Evolutionary conservation across 2,888 invertebrate species (phyloP).

Genomic region (Chymomyza caudatula): DNA sequence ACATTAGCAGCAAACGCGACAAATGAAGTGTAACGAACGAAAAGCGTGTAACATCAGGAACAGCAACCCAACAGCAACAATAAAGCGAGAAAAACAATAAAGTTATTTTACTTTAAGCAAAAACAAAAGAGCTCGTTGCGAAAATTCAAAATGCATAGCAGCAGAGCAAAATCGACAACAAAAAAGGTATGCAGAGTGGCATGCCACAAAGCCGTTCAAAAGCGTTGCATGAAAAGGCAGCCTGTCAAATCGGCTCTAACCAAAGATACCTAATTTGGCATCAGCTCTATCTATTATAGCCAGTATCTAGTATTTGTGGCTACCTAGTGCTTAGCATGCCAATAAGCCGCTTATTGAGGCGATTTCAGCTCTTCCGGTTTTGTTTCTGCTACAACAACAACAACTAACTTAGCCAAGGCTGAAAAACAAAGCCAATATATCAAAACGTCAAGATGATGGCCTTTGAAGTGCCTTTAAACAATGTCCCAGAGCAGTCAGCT

Average conservation of each 20-base stretch:
- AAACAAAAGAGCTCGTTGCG: too few species aligned
- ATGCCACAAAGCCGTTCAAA: too few species aligned
- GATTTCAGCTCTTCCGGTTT: background rate
- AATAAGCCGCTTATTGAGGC: slow-evolving; percentile 49
- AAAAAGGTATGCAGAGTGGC: too few species aligned
- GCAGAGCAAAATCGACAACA: too few species aligned
- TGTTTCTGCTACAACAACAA: background rate
- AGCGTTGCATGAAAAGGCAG: background rate
- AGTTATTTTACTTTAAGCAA: too few species aligned
- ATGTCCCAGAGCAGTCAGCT: slow-evolving; percentile 5
- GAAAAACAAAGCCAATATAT: slow-evolving; percentile 50
- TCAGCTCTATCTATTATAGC: slow-evolving; percentile 23
- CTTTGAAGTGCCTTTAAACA: slow-evolving; percentile 39
- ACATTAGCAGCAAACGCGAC: slow-evolving; percentile 41
- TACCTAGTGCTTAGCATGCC: slow-evolving; percentile 20
- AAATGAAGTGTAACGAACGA: background rate
- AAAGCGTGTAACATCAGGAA: too few species aligned
- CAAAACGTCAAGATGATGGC: slow-evolving; percentile 59
- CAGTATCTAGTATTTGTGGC: slow-evolving; percentile 6
- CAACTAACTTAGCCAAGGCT: too few species aligned
- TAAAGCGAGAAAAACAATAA: background rate
- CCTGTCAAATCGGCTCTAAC: background rate
- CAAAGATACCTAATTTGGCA: slow-evolving; percentile 43
- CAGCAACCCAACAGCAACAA: too few species aligned
- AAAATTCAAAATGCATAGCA: too few species aligned